A percentile compares a stretch with the other conserved stretches of the same genome.
Conservation (phyloP, 2,888 invertebrate genomes). For the Mycalesis mineus region DNA sequence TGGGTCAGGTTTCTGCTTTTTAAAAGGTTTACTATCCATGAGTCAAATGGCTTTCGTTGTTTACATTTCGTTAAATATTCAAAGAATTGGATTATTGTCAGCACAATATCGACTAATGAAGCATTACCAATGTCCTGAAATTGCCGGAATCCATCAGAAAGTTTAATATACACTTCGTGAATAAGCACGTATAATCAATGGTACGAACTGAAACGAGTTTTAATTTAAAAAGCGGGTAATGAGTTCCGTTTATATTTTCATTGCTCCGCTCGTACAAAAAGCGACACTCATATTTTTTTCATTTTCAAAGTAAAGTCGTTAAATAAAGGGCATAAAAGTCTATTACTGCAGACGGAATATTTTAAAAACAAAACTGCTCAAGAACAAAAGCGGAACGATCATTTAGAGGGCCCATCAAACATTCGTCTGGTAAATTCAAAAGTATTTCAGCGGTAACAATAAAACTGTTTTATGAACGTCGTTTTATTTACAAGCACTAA, state of each 20-base stretch:
- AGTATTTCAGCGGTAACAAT: slow-evolving; percentile 9
- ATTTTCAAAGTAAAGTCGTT: slow-evolving; percentile 10
- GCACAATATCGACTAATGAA: neutral
- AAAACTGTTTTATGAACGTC: slow-evolving; percentile 11
- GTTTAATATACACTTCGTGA: neutral
- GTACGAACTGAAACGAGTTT: slow-evolving; percentile 7
- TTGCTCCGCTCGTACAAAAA: neutral
- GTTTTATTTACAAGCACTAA: slow-evolving; percentile 12
- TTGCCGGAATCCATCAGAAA: neutral
- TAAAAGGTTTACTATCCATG: too few species aligned
- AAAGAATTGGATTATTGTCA: too few species aligned
- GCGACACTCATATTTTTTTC: slow-evolving; percentile 10
- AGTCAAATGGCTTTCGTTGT: too few species aligned
- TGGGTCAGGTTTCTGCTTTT: too few species aligned
- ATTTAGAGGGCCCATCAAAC: slow-evolving; percentile 10
- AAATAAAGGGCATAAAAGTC: slow-evolving; percentile 13
- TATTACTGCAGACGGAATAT: slow-evolving; percentile 7
- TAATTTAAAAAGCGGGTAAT: slow-evolving; percentile 8
- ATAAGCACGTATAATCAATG: slow-evolving; percentile 5
- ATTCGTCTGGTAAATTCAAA: slow-evolving; percentile 7
- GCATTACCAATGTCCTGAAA: neutral
- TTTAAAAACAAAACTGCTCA: slow-evolving; percentile 10
- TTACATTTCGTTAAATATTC: too few species aligned
- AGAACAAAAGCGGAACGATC: slow-evolving; percentile 8
- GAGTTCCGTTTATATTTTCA: slow-evolving; percentile 10